Base-by-base conservation (phyloP, 2,797 vertebrate species). In the Diplodus puntazzo region DNA sequence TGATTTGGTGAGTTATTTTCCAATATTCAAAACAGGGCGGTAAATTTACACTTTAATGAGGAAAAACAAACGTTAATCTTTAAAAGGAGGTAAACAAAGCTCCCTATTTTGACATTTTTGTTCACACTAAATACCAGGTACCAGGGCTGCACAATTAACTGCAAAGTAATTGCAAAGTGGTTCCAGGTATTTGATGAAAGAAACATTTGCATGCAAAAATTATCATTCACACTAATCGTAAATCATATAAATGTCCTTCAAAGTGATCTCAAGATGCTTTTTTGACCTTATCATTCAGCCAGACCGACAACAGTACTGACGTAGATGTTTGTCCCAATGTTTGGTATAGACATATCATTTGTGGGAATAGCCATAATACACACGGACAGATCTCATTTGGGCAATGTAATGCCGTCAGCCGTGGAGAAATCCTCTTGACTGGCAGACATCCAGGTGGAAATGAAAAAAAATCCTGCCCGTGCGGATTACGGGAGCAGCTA, bases 401-500 rank as follows among this genome's bases (percentile, higher is more conserved):
- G 75, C 67, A 76, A 74, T 82, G 84, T 81, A 80, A 87, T 77
- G 86, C 82, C 88, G 89, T 82, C 84, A 78, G 57, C 81, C 68
- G 73, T 25, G 42, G 69, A 88, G 69, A 94, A 94, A 94, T 94
- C 92, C 90, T 84, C 59, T 68, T 50, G n/a, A 76, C 23, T 94
- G 94, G 93, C 92, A 86, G 75, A 23, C 45, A 3, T 90, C 94
- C 94, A 92, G 82, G 81, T 94, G 89, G 81, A 93, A 92, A 93
- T 88, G 82, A 92, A 92, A 93, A 93, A 27, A 89, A 91, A 89
- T 87, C 82, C 82, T 85, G 79, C 77, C 86, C 34, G 39, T 75
- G 90, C 39, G 78, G 89, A 94, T 94, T 92, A 94, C 84, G 61
- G 77, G 66, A 80, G 81, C 71, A 61, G 82, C 75, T 77, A 65